These are phyloP conservation scores for Catostylus mosaicus DNA, from an alignment of 30 jellyfish, hydroid and myxozoan species.

Conservation along the genomic window DNA sequence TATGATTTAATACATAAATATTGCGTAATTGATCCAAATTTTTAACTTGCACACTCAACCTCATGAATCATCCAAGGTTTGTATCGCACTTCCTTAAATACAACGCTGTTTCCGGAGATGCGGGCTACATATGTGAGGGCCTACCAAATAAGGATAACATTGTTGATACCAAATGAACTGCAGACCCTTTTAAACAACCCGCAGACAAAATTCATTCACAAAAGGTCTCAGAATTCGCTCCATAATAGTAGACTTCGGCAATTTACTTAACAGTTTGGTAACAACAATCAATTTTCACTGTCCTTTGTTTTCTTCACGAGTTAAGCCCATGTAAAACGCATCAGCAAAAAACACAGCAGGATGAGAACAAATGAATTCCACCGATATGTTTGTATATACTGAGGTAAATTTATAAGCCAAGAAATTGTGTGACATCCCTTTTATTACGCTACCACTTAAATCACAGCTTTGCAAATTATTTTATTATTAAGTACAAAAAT, in stretches of 20 bases:
- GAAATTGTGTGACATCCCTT: neutral
- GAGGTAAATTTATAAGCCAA: neutral
- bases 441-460: constrained; percentile 10
- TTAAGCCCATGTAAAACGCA: no score
- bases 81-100: neutral
- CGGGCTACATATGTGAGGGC: neutral
- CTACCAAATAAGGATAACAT: constrained; percentile 1
- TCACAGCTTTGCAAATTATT: constrained; percentile 16
- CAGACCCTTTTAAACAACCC: no score
- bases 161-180: no score
- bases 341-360: neutral
- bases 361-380: neutral
- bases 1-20: no score
- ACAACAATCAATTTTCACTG: no score
- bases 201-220: no score
- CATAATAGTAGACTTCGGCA: no score
- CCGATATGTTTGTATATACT: neutral
- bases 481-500: constrained; percentile 1
- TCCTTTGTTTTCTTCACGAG: no score
- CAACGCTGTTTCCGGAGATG: constrained; percentile 4
- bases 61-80: neutral
- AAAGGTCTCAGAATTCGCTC: no score
- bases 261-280: no score
- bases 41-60: neutral
- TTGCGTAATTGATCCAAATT: no score